A percentile compares a stretch with the other conserved stretches of the same genome.
Conservation (phyloP, 2,113 vertebrate species). For the Menura novaehollandiae region DNA sequence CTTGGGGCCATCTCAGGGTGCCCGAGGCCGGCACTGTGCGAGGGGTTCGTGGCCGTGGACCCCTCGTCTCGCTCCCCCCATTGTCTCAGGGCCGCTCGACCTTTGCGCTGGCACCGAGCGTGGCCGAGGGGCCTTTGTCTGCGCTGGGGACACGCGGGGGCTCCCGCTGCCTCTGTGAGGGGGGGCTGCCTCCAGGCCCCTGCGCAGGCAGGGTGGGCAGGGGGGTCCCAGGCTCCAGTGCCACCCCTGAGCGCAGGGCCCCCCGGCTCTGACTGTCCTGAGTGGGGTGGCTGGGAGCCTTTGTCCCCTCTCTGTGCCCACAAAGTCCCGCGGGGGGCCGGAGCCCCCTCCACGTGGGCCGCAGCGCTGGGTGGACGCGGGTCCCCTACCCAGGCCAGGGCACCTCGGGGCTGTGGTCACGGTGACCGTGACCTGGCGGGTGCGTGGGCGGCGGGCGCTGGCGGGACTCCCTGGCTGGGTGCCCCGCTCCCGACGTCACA, state of each 20-base stretch:
- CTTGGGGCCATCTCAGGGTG: background rate
- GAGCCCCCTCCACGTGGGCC: background rate
- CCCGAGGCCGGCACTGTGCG: background rate
- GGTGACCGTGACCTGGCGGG: background rate
- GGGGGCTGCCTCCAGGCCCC: background rate
- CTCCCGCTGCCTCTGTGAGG: background rate
- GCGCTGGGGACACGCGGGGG: background rate
- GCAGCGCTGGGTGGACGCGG: background rate
- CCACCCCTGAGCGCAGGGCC: background rate
- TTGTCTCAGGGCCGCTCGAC: constrained; percentile 12
- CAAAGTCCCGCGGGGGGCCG: no score
- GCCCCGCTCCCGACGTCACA: background rate
- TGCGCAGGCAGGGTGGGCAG: background rate
- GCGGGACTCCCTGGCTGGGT: background rate
- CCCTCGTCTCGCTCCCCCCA: background rate
- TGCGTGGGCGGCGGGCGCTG: background rate
- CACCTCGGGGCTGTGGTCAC: background rate
- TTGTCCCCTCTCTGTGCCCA: no score
- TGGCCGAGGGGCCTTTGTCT: constrained; percentile 31
- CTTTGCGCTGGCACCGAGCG: background rate
- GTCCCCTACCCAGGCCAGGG: background rate
- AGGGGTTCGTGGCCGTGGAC: background rate
- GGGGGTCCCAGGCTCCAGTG: background rate
- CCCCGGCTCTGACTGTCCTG: background rate
- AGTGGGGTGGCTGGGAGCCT: fast-evolving